These are phyloP conservation scores for Porphyrio hochstetteri DNA, from an alignment of 2,113 vertebrate genomes.

Conservation along the genomic window DNA sequence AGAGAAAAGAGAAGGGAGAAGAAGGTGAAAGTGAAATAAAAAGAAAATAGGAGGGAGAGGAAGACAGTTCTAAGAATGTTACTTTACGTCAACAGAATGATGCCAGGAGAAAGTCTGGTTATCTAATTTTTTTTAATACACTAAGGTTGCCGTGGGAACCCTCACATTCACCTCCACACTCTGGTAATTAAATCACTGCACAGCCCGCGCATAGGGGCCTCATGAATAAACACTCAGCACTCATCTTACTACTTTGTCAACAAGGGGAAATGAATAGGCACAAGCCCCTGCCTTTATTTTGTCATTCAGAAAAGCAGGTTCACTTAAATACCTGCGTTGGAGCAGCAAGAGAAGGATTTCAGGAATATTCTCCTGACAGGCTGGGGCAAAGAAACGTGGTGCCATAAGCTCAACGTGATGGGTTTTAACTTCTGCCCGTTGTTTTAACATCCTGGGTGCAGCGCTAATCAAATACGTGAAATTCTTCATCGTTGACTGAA, in stretches of 20 bases:
- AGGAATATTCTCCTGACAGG: background rate
- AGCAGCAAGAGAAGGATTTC: background rate
- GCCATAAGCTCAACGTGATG: background rate
- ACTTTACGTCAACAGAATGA: background rate
- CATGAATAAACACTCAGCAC: background rate
- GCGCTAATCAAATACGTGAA: background rate
- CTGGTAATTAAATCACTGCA: background rate
- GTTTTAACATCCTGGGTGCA: background rate
- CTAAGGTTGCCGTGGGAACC: constrained; percentile 26
- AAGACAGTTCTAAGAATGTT: background rate
- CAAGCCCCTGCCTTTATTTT: background rate
- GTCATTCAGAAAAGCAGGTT: background rate
- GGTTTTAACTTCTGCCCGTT: background rate
- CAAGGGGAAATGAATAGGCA: background rate
- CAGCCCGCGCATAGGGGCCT: background rate
- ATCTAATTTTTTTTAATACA: background rate
- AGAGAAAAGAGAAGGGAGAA: background rate
- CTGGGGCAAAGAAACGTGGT: background rate
- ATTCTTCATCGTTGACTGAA: background rate
- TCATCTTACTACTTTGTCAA: background rate
- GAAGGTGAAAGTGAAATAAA: background rate
- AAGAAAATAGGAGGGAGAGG: background rate
- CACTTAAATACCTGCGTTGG: background rate
- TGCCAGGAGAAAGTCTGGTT: background rate
- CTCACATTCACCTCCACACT: background rate